Evolutionary conservation across 2,113 vertebrate species (phyloP), one percentile per base, ranked within the genome.

Genomic region (Microcebus lehilahytsara): DNA sequence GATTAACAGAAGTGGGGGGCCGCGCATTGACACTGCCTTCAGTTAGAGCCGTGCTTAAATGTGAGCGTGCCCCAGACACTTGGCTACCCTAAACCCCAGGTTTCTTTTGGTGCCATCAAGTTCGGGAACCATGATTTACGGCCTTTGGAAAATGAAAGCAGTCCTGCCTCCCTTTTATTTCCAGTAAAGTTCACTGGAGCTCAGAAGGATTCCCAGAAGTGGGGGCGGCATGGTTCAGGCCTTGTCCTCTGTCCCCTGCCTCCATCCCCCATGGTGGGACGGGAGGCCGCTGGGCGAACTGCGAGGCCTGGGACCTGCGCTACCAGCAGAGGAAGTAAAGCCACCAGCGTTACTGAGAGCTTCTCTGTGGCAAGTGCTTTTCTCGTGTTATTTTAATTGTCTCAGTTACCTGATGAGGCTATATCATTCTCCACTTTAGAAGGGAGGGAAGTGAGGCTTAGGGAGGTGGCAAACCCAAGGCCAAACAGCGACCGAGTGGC

Each of bases 201-300:
- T 51, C 14, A 51, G 56, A 85, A n/a, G 25, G 75, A 9, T 1
- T 66, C 53, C 51, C 78, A 56, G 71, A 60, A 67, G 16, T n/a
- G 40, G 49, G 42, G 6, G 3, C 1, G 0, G 51, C 17, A 14
- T 42, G 16, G 17, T 34, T 40, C n/a, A 30, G 34, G 62, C 30
- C 0, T 64, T 11, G 23, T 27, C 69, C 58, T 37, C 23, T 12
- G 6, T 84, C 11, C 56, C 9, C 4, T 3, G 10, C 60, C 60
- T 10, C 3, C 32, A 9, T 25, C 32, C 62, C 34, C 51, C 14
- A 1, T 19, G 2, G 0, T 8, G 71, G 19, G 32, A 11, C 51
- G 12, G 78, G 30, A 74, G 49, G 40, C 40, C 11, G 0, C 12
- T 30, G 32, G 7, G 16, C 32, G 25, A n/a, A 69, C 34, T 5